These are phyloP conservation scores for Platorchestia sp. DNA, from an alignment of 1,140 invertebrate species.

Conservation along the genomic window DNA sequence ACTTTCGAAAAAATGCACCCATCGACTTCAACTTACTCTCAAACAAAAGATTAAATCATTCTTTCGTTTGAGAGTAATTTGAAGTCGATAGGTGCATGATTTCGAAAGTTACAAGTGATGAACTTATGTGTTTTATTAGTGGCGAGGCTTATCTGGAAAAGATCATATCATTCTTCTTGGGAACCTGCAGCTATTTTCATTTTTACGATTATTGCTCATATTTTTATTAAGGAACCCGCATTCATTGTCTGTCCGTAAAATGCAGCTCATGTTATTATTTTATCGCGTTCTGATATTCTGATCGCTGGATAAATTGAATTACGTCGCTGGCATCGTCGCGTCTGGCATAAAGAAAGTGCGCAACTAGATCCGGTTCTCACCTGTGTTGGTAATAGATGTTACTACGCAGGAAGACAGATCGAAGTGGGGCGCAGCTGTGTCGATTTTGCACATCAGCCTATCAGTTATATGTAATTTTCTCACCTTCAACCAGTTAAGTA, in stretches of 20 bases:
- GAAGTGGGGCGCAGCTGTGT: not conserved
- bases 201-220: not conserved
- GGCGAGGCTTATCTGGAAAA: too few species aligned
- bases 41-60: too few species aligned
- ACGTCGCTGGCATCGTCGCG: not conserved
- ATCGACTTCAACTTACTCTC: too few species aligned
- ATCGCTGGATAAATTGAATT: not conserved
- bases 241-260: not conserved
- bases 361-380: not conserved
- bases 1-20: too few species aligned
- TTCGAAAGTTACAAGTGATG: too few species aligned
- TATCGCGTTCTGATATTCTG: not conserved
- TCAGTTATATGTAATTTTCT: not conserved
- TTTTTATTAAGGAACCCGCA: not conserved
- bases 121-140: too few species aligned
- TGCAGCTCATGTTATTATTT: not conserved
- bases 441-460: not conserved
- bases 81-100: too few species aligned
- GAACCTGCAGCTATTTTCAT: not conserved
- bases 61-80: too few species aligned
- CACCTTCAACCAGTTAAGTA: too few species aligned
- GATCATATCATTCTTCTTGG: not conserved
- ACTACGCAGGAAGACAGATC: not conserved
- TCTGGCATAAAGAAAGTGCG: not conserved
- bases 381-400: not conserved